Percentiles rank a stretch among this genome's conserved stretches.
Conservation (phyloP, 2,797 vertebrate species). For the Prionace glauca region DNA sequence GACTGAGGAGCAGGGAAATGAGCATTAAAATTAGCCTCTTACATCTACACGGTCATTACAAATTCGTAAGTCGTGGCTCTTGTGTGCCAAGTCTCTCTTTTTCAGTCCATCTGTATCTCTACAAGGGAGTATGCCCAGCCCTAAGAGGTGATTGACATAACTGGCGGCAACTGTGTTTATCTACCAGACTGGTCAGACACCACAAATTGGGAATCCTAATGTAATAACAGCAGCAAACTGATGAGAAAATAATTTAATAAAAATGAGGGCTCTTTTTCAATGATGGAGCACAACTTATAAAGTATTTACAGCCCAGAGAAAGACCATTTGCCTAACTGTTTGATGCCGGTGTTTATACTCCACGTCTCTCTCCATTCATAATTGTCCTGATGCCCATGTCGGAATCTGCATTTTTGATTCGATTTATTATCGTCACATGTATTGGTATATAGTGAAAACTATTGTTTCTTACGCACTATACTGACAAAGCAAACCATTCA, state of each 20-base stretch:
- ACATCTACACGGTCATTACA: background rate
- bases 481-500: too few relatives aligned
- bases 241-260: constrained; percentile 21
- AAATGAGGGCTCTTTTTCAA: background rate
- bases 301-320: background rate
- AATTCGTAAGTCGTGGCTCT: background rate
- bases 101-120: background rate
- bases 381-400: background rate
- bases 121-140: background rate
- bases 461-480: too few relatives aligned
- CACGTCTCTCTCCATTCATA: background rate
- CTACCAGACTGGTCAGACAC: background rate
- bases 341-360: background rate
- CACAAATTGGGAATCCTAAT: background rate
- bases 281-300: background rate
- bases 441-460: too few relatives aligned
- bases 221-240: constrained; percentile 11
- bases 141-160: background rate
- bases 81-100: background rate
- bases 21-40: background rate
- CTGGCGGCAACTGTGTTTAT: background rate
- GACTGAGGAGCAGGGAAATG: background rate
- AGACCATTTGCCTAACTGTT: background rate
- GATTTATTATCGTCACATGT: too few relatives aligned
- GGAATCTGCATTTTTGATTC: background rate